phyloP scores from a whole-genome alignment of 2,797 vertebrate genomes.

The Siniperca obscura region DNA sequence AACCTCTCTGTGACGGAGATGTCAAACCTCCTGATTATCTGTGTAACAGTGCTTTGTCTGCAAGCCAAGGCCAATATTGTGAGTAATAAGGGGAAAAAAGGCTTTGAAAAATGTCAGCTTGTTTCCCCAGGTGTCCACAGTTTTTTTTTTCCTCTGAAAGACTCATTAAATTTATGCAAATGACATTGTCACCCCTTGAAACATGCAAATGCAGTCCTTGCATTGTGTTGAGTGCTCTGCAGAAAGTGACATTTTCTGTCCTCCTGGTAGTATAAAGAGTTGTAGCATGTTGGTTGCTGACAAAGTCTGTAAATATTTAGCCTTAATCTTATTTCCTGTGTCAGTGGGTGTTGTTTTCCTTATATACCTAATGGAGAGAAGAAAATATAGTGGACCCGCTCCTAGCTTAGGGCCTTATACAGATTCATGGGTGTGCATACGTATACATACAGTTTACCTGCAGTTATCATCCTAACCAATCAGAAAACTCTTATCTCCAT shows the following conservation, averaged over 20 bases:
- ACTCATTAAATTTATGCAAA: slow-evolving; percentile 84
- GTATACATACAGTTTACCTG: slow-evolving; percentile 18
- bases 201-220: slow-evolving; percentile 76
- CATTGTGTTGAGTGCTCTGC: slow-evolving; percentile 61
- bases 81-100: slow-evolving; percentile 62
- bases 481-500: slow-evolving; percentile 66
- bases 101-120: slow-evolving; percentile 80
- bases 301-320: slow-evolving; percentile 46
- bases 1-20: slow-evolving; percentile 69
- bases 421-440: slow-evolving; percentile 35
- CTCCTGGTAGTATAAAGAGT: slow-evolving; percentile 36
- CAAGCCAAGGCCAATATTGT: slow-evolving; percentile 75
- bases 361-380: background rate
- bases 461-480: slow-evolving; percentile 64
- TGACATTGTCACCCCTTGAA: slow-evolving; percentile 75
- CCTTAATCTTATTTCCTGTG: slow-evolving; percentile 23
- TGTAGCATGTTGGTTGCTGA: slow-evolving; percentile 28
- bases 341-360: slow-evolving; percentile 6
- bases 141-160: slow-evolving; percentile 60
- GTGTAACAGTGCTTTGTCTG: slow-evolving; percentile 68
- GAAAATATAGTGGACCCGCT: background rate
- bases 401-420: slow-evolving; percentile 25
- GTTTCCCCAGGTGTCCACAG: slow-evolving; percentile 74
- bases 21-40: slow-evolving; percentile 80
- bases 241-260: slow-evolving; percentile 50